These are phyloP conservation scores for Platycnemis pennipes DNA, from an alignment of 2,888 invertebrate species.

Conservation along the genomic window DNA sequence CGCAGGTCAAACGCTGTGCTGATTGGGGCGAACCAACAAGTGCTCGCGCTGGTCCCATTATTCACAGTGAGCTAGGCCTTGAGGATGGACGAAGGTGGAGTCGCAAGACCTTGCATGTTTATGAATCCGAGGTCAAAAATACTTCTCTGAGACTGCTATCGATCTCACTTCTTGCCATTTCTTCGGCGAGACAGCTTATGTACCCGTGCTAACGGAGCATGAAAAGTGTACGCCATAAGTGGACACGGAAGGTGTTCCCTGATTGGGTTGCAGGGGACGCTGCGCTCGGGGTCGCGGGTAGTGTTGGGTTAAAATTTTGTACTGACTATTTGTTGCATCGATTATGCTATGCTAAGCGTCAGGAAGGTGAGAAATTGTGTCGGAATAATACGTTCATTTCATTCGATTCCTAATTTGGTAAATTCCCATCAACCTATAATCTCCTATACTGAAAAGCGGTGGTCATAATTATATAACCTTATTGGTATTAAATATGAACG, in stretches of 20 bases:
- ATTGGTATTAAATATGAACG: no score
- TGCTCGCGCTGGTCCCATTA: background rate
- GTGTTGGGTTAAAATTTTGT: no score
- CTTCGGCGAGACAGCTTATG: background rate
- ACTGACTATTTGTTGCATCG: no score
- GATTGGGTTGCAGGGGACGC: background rate
- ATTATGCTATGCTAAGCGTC: no score
- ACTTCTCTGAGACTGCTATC: background rate
- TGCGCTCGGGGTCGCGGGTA: no score
- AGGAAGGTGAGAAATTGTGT: no score
- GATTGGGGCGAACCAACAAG: background rate
- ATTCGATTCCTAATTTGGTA: no score
- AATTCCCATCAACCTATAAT: no score
- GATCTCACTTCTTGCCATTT: background rate
- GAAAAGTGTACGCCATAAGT: background rate
- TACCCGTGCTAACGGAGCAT: background rate
- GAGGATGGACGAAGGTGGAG: background rate
- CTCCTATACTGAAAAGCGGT: no score
- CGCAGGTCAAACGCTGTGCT: background rate
- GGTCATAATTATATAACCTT: no score
- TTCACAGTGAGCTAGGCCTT: background rate
- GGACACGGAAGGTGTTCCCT: background rate
- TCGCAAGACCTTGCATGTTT: background rate
- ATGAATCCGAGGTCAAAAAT: background rate
- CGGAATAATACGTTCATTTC: no score